Evolutionary conservation across 1,140 invertebrate genomes (phyloP).

Genomic region (Nephila pilipes): DNA sequence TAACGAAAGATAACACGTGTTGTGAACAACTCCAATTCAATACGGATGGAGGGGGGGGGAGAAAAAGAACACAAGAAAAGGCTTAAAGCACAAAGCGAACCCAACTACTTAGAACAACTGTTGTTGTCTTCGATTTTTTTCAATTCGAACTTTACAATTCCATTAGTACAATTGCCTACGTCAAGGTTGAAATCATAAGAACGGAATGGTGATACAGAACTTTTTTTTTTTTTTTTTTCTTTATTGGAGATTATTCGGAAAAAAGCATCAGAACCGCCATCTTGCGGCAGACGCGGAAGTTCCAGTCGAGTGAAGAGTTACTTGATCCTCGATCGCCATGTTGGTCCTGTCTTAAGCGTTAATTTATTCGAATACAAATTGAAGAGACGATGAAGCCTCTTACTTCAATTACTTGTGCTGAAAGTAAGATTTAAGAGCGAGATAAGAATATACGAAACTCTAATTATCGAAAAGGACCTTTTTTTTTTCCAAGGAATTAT

Average conservation of each 20-base stretch:
- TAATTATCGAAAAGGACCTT: constrained; percentile 22
- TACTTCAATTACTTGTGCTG: constrained; percentile 50
- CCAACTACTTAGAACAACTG: constrained; percentile 49
- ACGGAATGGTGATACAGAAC: not conserved
- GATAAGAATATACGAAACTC: constrained; percentile 51
- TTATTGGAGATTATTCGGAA: not conserved
- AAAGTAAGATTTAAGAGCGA: constrained; percentile 54
- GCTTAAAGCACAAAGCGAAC: constrained; percentile 28
- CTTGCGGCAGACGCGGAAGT: constrained; percentile 51
- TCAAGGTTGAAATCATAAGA: constrained; percentile 6
- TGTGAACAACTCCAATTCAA: constrained; percentile 14
- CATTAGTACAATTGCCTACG: constrained; percentile 45
- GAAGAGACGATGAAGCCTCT: constrained; percentile 45
- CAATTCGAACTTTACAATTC: constrained; percentile 10
- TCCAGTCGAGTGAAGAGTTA: not conserved
- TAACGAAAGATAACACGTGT: constrained; percentile 68
- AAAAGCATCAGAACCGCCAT: constrained; percentile 17
- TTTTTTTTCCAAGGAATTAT: constrained; percentile 7
- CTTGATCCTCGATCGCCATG: constrained; percentile 57
- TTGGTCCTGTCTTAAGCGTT: constrained; percentile 32
- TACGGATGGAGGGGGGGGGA: no score
- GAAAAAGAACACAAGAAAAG: not conserved
- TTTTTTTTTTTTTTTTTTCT: constrained; percentile 7
- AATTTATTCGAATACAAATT: constrained; percentile 67
- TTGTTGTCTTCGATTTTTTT: constrained; percentile 9